A percentile compares a stretch with the other conserved stretches of the same genome.
Evolutionary conservation across 2,113 vertebrate species (phyloP).

Genomic region (Dicerorhinus sumatrensis): DNA sequence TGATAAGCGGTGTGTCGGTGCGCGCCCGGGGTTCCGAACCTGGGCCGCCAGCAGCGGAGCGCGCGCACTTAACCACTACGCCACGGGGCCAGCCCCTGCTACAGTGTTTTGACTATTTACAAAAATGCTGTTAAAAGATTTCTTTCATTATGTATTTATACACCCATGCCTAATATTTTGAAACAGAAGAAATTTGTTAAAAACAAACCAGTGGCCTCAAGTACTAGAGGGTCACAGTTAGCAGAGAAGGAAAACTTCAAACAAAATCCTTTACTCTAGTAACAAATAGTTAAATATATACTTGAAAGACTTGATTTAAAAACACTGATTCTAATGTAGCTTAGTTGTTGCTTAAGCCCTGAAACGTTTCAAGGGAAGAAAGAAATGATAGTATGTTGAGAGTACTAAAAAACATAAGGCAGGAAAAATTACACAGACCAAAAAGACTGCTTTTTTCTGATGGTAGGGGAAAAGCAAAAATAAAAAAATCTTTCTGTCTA

Average conservation of each 20-base stretch:
- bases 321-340: background rate
- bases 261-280: slow-evolving; percentile 15
- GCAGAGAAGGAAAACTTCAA: background rate
- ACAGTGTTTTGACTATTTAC: background rate
- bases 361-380: background rate
- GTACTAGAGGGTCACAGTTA: background rate
- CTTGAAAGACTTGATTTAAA: background rate
- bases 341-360: background rate
- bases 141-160: slow-evolving; percentile 4
- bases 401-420: background rate
- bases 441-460: background rate
- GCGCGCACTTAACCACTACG: too few relatives aligned
- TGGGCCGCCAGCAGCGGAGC: too few relatives aligned
- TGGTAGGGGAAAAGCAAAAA: background rate
- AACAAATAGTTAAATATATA: slow-evolving; percentile 13
- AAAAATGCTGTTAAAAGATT: slow-evolving; percentile 1
- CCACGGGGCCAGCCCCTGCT: background rate
- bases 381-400: background rate
- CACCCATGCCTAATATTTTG: background rate
- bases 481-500: background rate
- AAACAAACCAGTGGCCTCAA: background rate
- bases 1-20: too few relatives aligned
- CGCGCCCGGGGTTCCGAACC: too few relatives aligned
- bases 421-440: slow-evolving; percentile 27
- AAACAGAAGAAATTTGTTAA: slow-evolving; percentile 45